Evolutionary conservation across 2,888 invertebrate genomes (phyloP).

Genomic region (Hypomecis punctinalis): DNA sequence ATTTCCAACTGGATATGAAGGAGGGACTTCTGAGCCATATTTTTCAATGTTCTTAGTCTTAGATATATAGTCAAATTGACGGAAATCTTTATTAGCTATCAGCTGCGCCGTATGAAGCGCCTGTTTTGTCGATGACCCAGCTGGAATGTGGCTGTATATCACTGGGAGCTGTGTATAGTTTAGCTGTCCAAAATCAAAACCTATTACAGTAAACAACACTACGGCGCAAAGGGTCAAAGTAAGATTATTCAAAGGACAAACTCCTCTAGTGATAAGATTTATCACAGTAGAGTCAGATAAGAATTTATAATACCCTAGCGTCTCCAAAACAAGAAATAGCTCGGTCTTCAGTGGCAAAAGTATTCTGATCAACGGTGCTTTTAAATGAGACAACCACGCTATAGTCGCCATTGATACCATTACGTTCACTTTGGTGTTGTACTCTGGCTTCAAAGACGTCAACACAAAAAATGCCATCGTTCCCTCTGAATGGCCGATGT

Average conservation of each 20-base stretch:
- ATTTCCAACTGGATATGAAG: conserved; percentile 29
- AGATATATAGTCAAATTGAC: conserved; percentile 47
- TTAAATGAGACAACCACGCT: conserved; percentile 80
- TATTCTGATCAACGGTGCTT: conserved; percentile 37
- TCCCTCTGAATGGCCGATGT: conserved; percentile 91
- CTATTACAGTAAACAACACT: conserved; percentile 38
- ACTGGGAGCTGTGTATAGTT: conserved; percentile 40
- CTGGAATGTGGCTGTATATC: conserved; percentile 47
- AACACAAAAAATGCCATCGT: conserved; percentile 86
- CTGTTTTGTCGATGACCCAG: conserved; percentile 75
- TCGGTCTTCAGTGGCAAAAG: conserved; percentile 1
- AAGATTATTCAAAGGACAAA: not conserved
- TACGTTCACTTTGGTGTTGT: conserved; percentile 84
- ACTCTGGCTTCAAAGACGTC: conserved; percentile 83
- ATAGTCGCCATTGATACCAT: conserved; percentile 87
- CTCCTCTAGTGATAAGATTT: conserved; percentile 1
- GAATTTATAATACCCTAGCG: conserved; percentile 13
- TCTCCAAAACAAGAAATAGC: not conserved
- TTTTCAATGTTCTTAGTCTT: conserved; percentile 37
- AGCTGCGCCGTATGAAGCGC: conserved; percentile 57
- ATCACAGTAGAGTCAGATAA: conserved; percentile 18
- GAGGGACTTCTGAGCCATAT: conserved; percentile 37
- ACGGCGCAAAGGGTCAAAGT: conserved; percentile 39
- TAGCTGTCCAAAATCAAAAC: conserved; percentile 47
- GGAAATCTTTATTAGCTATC: conserved; percentile 44